Evolutionary conservation across 2,888 invertebrate species (phyloP), one percentile per base, ranked within the genome.

Genomic region (Liodrosophila aerea): DNA sequence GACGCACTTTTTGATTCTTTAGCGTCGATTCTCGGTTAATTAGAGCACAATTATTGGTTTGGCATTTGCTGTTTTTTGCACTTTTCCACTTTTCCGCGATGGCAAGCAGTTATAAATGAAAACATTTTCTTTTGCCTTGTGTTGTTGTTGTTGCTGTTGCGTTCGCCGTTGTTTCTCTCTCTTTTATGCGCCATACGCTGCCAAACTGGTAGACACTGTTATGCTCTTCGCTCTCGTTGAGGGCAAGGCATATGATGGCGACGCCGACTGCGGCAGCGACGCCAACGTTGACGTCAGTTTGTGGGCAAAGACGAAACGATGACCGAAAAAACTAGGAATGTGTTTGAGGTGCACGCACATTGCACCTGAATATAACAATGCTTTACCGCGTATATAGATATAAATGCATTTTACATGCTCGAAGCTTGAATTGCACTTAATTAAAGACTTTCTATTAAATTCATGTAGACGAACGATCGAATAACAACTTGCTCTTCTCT

Each of bases 161-260:
- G 65, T 43, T 72, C 53, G 67, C 69, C 56, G 65, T 52, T 81
- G 70, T 71, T 73, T 73, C 68, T 74, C 77, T 80, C 83, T 77
- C 77, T 81, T 67, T 81, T 66, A 51, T 60, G 39, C 76, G 41
- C 73, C 40, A 57, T 58, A 60, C 50, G 15, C 64, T 61, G 65
- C 58, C 64, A 58, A 72, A 41, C 50, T 64, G 76, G 62, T 69
- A 80, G 73, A 64, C 80, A 83, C 76, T 83, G 76, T 83, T 75
- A 75, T 76, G 73, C 83, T 83, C 72, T 68, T 77, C 77, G 81
- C 77, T 80, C 77, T 70, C 77, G 73, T 70, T 64, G 73, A 64
- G 56, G 59, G 60, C 71, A 70, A 73, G 81, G 81, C 76, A 59
- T 73, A 54, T 64, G 57, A 54, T 53, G 69, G 51, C 53, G 59